These are phyloP conservation scores for Cuniculus paca DNA, from an alignment of 2,797 vertebrate genomes.

Conservation along the genomic window DNA sequence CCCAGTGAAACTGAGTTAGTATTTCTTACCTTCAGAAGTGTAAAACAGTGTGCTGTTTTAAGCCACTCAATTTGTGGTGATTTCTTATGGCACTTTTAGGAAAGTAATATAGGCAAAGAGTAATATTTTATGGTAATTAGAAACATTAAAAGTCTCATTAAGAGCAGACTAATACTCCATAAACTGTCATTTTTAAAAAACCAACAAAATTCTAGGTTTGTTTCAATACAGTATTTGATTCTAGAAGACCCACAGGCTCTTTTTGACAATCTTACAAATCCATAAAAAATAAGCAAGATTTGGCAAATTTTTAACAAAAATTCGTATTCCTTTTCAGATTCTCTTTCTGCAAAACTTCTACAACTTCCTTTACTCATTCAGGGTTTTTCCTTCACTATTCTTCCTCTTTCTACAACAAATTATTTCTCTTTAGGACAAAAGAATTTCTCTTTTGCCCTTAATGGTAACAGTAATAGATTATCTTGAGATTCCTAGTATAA, in stretches of 20 bases:
- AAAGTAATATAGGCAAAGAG: background rate
- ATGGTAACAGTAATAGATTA: background rate
- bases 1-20: background rate
- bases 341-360: background rate
- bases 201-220: slow-evolving; percentile 12
- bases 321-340: slow-evolving; percentile 36
- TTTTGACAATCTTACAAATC: slow-evolving; percentile 5
- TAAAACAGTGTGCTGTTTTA: slow-evolving; percentile 52
- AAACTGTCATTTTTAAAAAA: background rate
- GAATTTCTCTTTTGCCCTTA: background rate
- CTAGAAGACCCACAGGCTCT: background rate
- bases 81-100: slow-evolving; percentile 28
- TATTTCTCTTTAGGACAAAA: slow-evolving; percentile 41
- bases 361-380: slow-evolving; percentile 19
- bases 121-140: background rate
- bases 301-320: background rate
- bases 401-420: slow-evolving; percentile 3
- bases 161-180: background rate
- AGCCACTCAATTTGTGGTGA: slow-evolving; percentile 11
- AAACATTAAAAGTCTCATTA: background rate
- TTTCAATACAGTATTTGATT: slow-evolving; percentile 13
- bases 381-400: background rate
- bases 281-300: background rate
- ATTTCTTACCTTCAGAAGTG: background rate
- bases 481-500: background rate